Conservation (phyloP, 2,113 vertebrate genomes). For the Cebidichthys violaceus region DNA sequence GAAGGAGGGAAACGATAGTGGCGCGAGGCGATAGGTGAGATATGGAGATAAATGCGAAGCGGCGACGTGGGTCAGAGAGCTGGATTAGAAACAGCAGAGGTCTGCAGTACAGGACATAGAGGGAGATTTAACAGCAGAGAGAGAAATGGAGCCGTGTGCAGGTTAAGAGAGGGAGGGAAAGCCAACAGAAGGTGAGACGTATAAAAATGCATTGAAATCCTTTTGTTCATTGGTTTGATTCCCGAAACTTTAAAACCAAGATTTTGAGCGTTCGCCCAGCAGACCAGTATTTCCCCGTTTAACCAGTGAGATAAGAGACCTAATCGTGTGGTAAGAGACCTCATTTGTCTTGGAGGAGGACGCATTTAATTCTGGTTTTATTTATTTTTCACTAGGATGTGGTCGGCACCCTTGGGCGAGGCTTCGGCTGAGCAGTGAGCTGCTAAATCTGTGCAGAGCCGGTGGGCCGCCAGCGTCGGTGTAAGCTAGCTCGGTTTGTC, state of each 20-base stretch:
- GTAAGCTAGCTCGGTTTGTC: slow-evolving; percentile 66
- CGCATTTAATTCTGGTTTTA: slow-evolving; percentile 23
- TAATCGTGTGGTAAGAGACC: neutral
- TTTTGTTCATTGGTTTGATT: slow-evolving; percentile 1
- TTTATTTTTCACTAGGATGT: slow-evolving; percentile 27
- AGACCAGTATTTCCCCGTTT: neutral
- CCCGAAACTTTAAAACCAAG: slow-evolving; percentile 8
- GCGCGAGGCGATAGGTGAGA: slow-evolving; percentile 45
- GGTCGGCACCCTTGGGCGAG: slow-evolving; percentile 17
- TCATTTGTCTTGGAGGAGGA: slow-evolving; percentile 34
- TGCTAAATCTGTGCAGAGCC: slow-evolving; percentile 53
- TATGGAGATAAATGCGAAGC: slow-evolving; percentile 73
- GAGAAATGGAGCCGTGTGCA: slow-evolving; percentile 39
- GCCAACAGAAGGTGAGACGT: neutral
- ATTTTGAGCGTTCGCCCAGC: neutral
- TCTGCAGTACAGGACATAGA: slow-evolving; percentile 55
- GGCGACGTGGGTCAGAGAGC: slow-evolving; percentile 49
- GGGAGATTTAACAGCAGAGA: slow-evolving; percentile 60
- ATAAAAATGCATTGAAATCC: neutral
- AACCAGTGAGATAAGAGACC: neutral
- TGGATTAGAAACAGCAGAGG: slow-evolving; percentile 71
- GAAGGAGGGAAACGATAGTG: slow-evolving; percentile 33
- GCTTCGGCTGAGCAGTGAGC: slow-evolving; percentile 29
- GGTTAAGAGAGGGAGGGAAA: neutral
- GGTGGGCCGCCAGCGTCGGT: slow-evolving; percentile 45